A percentile compares a stretch with the other conserved stretches of the same genome.
Evolutionary conservation across 2,113 vertebrate genomes (phyloP).

Genomic region (Junco hyemalis): DNA sequence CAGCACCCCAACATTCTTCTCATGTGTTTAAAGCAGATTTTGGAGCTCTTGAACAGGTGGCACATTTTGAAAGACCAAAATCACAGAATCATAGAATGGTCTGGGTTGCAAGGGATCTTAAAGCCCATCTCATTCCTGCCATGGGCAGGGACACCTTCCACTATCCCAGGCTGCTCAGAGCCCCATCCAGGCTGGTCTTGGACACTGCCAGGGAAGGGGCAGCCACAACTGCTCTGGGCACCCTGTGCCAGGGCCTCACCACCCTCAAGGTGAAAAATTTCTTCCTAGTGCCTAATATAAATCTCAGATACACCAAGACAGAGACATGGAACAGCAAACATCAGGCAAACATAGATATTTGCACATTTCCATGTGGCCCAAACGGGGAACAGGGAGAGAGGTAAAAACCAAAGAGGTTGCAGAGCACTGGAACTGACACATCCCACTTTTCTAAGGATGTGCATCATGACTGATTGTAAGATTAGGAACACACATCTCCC

Average conservation of each 20-base stretch:
- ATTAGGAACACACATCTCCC: neutral
- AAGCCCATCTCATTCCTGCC: neutral
- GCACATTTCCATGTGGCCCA: neutral
- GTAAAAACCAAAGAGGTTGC: fast-evolving
- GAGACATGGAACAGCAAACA: neutral
- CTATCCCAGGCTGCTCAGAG: fast-evolving
- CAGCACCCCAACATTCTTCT: neutral
- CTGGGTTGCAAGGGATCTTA: neutral
- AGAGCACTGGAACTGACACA: neutral
- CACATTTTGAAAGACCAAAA: neutral
- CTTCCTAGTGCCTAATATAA: neutral
- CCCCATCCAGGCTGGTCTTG: neutral
- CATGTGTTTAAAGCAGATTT: neutral
- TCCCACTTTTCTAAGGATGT: neutral
- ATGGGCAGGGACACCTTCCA: neutral
- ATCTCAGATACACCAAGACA: neutral
- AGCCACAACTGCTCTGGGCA: neutral
- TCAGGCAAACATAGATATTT: neutral
- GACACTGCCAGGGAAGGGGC: neutral
- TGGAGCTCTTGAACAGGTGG: neutral
- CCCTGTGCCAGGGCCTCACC: fast-evolving
- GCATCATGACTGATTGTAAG: neutral
- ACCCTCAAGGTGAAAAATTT: neutral
- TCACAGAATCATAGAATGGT: neutral
- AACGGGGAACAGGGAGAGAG: fast-evolving